A percentile compares a stretch with the other conserved stretches of the same genome.
Conservation (phyloP, 2,113 vertebrate species). For the Felis chaus region DNA sequence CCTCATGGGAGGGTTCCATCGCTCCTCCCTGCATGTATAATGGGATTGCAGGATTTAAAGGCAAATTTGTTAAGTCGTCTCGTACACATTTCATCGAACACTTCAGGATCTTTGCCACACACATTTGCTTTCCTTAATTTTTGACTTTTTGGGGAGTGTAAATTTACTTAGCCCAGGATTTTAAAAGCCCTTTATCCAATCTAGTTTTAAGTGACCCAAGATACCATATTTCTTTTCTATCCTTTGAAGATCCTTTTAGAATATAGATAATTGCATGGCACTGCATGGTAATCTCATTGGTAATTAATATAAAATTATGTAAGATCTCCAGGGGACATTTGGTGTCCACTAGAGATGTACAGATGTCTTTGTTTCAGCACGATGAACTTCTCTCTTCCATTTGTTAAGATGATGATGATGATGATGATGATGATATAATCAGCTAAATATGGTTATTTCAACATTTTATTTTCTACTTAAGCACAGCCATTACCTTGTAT, state of each 20-base stretch:
- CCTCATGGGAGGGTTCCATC: background rate
- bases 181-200: background rate
- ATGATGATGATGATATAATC: background rate
- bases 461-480: background rate
- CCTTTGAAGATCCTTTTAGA: background rate
- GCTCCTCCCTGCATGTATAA: background rate
- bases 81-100: background rate
- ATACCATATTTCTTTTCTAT: background rate
- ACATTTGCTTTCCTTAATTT: constrained; percentile 3
- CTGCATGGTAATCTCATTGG: background rate
- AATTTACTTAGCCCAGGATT: background rate
- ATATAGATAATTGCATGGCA: background rate
- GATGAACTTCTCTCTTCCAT: background rate
- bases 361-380: background rate
- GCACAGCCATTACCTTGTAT: background rate
- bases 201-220: background rate
- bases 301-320: background rate
- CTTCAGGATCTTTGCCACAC: background rate
- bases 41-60: background rate
- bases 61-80: background rate
- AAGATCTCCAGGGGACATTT: background rate
- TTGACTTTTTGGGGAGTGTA: background rate
- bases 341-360: background rate
- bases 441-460: background rate
- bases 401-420: background rate